Evolutionary conservation across 1,140 invertebrate species (phyloP).

Genomic region (Drosophila ercepeae): DNA sequence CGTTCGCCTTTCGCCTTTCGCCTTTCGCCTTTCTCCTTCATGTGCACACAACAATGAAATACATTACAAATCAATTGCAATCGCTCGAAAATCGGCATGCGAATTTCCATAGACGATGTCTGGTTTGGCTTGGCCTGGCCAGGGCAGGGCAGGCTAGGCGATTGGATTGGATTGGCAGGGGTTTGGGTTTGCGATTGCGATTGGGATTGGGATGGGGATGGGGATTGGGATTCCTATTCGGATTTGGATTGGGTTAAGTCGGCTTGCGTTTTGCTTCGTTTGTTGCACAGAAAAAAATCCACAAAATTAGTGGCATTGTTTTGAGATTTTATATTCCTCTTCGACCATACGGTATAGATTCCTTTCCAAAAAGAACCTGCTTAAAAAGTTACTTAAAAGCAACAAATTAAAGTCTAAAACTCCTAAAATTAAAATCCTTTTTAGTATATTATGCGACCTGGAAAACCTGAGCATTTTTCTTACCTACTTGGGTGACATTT

Average conservation of each 20-base stretch:
- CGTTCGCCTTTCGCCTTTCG: no score
- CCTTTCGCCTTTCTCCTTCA: no score
- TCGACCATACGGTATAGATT: no score
- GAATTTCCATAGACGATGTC: constrained; percentile 80
- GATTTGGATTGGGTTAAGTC: constrained; percentile 15
- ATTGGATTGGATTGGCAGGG: constrained; percentile 51
- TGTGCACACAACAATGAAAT: constrained; percentile 70
- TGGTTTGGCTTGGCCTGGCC: constrained; percentile 42
- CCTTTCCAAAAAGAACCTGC: no score
- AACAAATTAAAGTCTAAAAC: neutral
- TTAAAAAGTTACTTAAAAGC: no score
- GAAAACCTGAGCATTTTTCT: neutral
- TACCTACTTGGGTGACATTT: constrained; percentile 3
- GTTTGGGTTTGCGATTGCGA: constrained; percentile 6
- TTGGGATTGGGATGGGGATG: neutral
- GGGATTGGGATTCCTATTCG: constrained; percentile 5
- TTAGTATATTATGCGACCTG: neutral
- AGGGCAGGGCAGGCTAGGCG: no score
- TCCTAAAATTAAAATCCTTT: neutral
- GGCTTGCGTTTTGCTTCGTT: constrained; percentile 27
- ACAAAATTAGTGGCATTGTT: neutral
- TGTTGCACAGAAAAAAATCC: constrained; percentile 18
- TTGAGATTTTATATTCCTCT: no score
- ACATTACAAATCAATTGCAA: constrained; percentile 82
- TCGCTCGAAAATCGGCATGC: constrained; percentile 80